These are phyloP conservation scores for Trachelus troglodyta DNA, from an alignment of 2,888 invertebrate species.

Conservation along the genomic window DNA sequence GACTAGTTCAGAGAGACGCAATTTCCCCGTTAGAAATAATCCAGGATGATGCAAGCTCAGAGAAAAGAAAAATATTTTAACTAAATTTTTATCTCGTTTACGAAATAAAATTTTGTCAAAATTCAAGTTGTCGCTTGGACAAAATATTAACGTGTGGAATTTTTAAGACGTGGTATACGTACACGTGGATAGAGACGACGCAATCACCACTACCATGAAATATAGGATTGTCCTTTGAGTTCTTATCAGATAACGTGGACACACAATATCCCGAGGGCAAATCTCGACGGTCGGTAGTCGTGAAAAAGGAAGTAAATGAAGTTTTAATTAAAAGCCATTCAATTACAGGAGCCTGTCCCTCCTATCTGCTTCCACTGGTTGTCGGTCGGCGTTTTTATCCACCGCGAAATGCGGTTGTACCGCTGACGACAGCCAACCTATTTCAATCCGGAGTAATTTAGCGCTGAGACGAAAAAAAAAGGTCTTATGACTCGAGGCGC, in stretches of 20 bases:
- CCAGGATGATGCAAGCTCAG: neutral
- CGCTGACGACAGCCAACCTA: constrained; percentile 31
- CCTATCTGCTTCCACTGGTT: constrained; percentile 19
- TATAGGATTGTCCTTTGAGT: constrained; percentile 37
- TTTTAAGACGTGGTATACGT: too few relatives aligned
- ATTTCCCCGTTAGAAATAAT: neutral
- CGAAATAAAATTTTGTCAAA: too few relatives aligned
- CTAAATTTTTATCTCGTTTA: too few relatives aligned
- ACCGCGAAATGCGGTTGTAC: constrained; percentile 36
- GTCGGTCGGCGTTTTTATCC: constrained; percentile 30
- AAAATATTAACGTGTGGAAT: too few relatives aligned
- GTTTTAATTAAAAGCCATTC: constrained; percentile 57
- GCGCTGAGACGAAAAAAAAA: constrained; percentile 22
- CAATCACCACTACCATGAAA: neutral
- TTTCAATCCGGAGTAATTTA: constrained; percentile 41
- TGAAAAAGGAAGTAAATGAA: constrained; percentile 39
- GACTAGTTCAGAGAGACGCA: neutral
- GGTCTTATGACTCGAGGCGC: neutral
- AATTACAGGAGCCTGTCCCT: constrained; percentile 41
- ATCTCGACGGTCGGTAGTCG: constrained; percentile 13
- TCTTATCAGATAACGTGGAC: constrained; percentile 37
- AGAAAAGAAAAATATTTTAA: too few relatives aligned
- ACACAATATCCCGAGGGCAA: constrained; percentile 25
- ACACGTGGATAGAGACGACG: neutral
- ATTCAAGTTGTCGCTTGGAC: rapidly evolving